Percentiles rank a stretch among this genome's conserved stretches.
Evolutionary conservation across 2,113 vertebrate genomes (phyloP).

Genomic region (Neodon shergylaensis): DNA sequence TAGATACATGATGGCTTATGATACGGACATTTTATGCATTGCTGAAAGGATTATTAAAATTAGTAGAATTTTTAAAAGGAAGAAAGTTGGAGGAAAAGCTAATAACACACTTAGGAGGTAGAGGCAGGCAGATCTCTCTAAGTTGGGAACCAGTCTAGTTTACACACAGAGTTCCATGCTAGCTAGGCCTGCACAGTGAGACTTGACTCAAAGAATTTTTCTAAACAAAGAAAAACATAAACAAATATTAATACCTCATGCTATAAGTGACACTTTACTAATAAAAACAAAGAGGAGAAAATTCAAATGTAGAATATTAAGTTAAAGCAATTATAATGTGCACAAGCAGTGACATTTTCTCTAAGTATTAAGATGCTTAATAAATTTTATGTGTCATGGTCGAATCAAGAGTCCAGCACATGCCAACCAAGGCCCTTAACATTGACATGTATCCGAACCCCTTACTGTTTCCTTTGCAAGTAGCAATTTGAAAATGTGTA

Average conservation of each 20-base stretch:
- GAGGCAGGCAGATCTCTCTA: background rate
- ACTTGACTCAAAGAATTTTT: background rate
- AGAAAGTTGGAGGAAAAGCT: background rate
- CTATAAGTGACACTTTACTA: background rate
- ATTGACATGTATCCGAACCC: background rate
- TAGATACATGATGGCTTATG: background rate
- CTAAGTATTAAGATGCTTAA: background rate
- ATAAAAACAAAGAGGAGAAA: background rate
- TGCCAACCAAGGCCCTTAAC: background rate
- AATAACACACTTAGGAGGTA: no score
- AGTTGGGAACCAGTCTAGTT: background rate
- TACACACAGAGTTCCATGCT: background rate
- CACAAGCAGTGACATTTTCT: background rate
- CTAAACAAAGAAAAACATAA: background rate
- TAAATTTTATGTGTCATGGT: background rate
- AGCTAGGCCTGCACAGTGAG: background rate
- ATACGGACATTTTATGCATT: background rate
- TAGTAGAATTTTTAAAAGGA: background rate
- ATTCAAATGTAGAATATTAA: background rate
- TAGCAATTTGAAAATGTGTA: background rate
- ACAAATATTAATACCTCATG: background rate
- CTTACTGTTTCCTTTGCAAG: background rate
- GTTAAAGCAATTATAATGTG: background rate
- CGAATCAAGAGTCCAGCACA: background rate
- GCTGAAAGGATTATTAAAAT: background rate